These are phyloP conservation scores for Zaprionus bogoriensis DNA, from an alignment of 2,888 invertebrate species.

Conservation along the genomic window DNA sequence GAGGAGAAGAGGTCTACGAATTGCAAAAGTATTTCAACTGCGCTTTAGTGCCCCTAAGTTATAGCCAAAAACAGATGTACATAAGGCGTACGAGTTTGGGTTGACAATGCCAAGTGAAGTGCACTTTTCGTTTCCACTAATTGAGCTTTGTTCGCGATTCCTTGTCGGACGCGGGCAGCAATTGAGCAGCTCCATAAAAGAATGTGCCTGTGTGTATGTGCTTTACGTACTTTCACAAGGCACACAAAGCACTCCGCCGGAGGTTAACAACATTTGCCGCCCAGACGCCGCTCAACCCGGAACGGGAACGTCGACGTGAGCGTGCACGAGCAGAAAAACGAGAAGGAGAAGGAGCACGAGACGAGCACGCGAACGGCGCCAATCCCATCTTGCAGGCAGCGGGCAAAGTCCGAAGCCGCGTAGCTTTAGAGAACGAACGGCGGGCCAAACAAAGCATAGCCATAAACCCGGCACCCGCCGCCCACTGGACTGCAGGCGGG, in stretches of 20 bases:
- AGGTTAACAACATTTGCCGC: conserved; percentile 61
- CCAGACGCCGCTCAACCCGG: conserved; percentile 51
- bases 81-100: not conserved
- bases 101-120: too few relatives aligned
- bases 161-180: conserved; percentile 3
- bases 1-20: too few relatives aligned
- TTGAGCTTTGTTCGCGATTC: conserved; percentile 1
- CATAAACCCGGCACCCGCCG: conserved; percentile 12
- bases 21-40: not conserved
- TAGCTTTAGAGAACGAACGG: conserved; percentile 22
- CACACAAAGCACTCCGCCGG: conserved; percentile 40
- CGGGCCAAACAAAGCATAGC: conserved; percentile 34
- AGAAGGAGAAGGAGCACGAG: too few relatives aligned
- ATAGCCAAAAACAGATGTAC: not conserved
- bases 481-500: conserved; percentile 10
- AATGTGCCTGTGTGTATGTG: not conserved
- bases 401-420: conserved; percentile 30
- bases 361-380: conserved; percentile 2
- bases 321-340: too few relatives aligned
- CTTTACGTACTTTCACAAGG: conserved; percentile 23
- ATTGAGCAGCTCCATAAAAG: conserved; percentile 17
- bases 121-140: not conserved
- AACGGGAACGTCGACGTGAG: conserved; percentile 33
- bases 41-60: too few relatives aligned
- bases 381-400: conserved; percentile 18